These are phyloP conservation scores for Pantala flavescens DNA, from an alignment of 1,140 invertebrate genomes.

Conservation along the genomic window DNA sequence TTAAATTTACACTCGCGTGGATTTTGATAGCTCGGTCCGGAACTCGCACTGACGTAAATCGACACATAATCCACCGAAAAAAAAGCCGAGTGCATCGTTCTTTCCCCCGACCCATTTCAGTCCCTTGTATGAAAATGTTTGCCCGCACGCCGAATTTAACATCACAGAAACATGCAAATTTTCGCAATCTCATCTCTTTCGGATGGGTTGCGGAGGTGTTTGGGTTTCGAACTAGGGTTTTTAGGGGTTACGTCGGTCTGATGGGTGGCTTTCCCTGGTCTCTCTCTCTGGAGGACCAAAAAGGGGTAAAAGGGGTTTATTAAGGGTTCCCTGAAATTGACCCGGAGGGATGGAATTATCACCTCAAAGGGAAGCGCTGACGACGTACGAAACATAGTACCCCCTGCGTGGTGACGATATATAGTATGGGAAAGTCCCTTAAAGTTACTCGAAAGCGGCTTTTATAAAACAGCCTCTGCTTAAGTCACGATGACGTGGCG, in stretches of 20 bases:
- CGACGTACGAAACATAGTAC: too few species aligned
- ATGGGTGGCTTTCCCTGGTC: neutral
- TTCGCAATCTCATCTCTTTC: neutral
- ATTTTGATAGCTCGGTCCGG: neutral
- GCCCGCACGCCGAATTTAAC: neutral
- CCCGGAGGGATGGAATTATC: neutral
- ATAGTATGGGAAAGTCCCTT: too few species aligned
- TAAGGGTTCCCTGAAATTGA: conserved; percentile 3
- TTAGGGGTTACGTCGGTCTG: too few species aligned
- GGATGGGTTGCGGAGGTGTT: too few species aligned
- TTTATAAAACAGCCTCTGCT: too few species aligned
- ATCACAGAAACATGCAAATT: neutral
- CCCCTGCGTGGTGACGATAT: too few species aligned
- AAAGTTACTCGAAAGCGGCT: too few species aligned
- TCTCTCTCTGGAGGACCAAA: neutral
- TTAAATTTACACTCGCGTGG: neutral
- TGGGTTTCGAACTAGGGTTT: neutral
- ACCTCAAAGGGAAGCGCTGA: neutral
- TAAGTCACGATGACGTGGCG: too few species aligned
- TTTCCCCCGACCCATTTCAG: neutral
- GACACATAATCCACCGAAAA: neutral
- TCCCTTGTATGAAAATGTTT: neutral
- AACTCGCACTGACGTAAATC: neutral
- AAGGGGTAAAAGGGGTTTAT: neutral
- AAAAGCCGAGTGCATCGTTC: neutral